Evolutionary conservation across 2,113 vertebrate species (phyloP).

Genomic region (Melospiza melodia): DNA sequence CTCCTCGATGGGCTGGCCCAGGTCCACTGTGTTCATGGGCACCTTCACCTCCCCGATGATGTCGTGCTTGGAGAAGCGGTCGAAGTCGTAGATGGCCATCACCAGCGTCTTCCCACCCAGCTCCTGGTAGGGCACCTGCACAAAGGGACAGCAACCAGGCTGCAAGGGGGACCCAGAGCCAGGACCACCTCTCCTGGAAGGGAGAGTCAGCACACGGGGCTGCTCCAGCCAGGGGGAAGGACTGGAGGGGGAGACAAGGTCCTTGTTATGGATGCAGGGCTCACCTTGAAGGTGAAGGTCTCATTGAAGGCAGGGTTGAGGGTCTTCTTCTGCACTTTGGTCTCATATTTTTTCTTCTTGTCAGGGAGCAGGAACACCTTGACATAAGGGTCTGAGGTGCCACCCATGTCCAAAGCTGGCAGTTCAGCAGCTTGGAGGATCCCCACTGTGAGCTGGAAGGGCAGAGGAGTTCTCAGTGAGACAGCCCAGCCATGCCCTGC

Average conservation of each 20-base stretch:
- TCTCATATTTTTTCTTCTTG: slow-evolving; percentile 98
- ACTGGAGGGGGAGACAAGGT: not conserved
- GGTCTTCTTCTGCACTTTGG: slow-evolving; percentile 97
- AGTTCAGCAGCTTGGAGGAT: slow-evolving; percentile 95
- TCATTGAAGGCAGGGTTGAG: slow-evolving; percentile 96
- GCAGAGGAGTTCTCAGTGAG: not conserved
- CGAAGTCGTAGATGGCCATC: slow-evolving; percentile 97
- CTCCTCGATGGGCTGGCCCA: slow-evolving; percentile 94
- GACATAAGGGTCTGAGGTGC: slow-evolving; percentile 96
- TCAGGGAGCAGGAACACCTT: slow-evolving; percentile 95
- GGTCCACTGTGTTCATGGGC: slow-evolving; percentile 94
- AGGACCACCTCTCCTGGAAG: not conserved
- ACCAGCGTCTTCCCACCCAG: slow-evolving; percentile 94
- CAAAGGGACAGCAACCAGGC: accelerated
- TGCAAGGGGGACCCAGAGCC: not conserved
- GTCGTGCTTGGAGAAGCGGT: slow-evolving; percentile 97
- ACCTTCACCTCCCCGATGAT: slow-evolving; percentile 95
- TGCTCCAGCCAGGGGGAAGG: not conserved
- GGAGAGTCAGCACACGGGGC: accelerated
- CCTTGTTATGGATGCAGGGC: not conserved
- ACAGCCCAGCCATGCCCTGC: accelerated
- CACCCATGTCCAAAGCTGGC: slow-evolving; percentile 93
- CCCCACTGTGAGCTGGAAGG: slow-evolving; percentile 89
- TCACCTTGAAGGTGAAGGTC: slow-evolving; percentile 94
- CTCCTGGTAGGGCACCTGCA: slow-evolving; percentile 94